Conservation (phyloP, 2,888 invertebrate species). For the Eupithecia pulchellata region DNA sequence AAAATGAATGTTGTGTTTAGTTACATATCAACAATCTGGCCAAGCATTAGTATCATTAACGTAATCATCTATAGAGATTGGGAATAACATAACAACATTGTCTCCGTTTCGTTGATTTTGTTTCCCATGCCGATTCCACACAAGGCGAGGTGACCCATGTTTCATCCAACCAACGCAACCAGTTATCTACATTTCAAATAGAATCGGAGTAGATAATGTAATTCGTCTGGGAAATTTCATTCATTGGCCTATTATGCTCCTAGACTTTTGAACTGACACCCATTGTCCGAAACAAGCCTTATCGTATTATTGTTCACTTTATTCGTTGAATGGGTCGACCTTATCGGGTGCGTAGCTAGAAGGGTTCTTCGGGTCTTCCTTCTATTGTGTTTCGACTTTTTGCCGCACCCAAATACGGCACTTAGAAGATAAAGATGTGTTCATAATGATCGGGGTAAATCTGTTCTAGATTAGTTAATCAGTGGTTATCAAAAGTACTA, state of each 20-base stretch:
- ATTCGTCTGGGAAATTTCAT: conserved; percentile 17
- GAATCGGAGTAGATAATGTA: conserved; percentile 4
- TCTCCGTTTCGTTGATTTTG: conserved; percentile 4
- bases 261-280: conserved; percentile 38
- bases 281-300: conserved; percentile 54
- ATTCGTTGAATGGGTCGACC: conserved; percentile 54
- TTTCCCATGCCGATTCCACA: background rate
- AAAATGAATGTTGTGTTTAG: too few relatives aligned
- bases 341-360: conserved; percentile 55
- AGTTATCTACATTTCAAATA: conserved; percentile 3
- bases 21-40: too few relatives aligned
- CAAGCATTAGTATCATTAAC: background rate
- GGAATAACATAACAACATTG: too few relatives aligned
- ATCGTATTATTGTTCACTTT: conserved; percentile 60
- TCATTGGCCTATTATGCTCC: conserved; percentile 18
- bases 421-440: conserved; percentile 40
- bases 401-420: conserved; percentile 47
- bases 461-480: conserved; percentile 17
- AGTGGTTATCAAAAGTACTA: background rate
- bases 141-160: background rate
- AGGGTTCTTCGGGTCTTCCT: conserved; percentile 56
- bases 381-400: conserved; percentile 52
- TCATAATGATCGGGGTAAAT: conserved; percentile 27
- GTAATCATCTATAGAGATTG: too few relatives aligned
- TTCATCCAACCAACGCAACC: background rate